Conservation (phyloP, 2,113 vertebrate genomes). For the Lophotis ruficrista region DNA sequence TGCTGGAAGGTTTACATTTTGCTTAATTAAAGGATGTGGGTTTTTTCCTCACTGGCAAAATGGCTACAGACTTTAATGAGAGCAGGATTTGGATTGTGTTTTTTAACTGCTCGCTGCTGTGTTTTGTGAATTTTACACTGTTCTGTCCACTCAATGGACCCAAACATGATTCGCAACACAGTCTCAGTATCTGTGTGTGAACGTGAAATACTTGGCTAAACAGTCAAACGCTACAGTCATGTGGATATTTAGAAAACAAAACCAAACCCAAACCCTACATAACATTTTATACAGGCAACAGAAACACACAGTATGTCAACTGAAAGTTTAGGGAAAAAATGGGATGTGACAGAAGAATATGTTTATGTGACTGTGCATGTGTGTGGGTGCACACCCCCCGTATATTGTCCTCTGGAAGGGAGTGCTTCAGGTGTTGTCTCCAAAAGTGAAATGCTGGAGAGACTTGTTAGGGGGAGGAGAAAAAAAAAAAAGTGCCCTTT, state of each 20-base stretch:
- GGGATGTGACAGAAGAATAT: background rate
- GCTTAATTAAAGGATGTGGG: background rate
- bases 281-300: background rate
- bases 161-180: background rate
- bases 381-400: rapidly evolving
- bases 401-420: too few species aligned
- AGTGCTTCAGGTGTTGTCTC: background rate
- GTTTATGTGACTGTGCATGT: rapidly evolving
- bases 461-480: rapidly evolving
- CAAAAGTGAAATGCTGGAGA: background rate
- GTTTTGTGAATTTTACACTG: background rate
- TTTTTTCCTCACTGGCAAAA: background rate
- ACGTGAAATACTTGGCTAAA: background rate
- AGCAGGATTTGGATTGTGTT: background rate
- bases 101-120: rapidly evolving
- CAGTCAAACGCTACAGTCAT: background rate
- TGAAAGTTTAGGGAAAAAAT: background rate
- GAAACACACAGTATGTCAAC: background rate
- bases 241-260: background rate
- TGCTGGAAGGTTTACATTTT: background rate
- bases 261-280: too few species aligned
- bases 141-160: background rate
- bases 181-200: background rate
- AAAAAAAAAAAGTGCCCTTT: background rate
- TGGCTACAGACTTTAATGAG: background rate